Evolutionary conservation across 2,888 invertebrate species (phyloP).

Genomic region (Spilosoma lubricipeda): DNA sequence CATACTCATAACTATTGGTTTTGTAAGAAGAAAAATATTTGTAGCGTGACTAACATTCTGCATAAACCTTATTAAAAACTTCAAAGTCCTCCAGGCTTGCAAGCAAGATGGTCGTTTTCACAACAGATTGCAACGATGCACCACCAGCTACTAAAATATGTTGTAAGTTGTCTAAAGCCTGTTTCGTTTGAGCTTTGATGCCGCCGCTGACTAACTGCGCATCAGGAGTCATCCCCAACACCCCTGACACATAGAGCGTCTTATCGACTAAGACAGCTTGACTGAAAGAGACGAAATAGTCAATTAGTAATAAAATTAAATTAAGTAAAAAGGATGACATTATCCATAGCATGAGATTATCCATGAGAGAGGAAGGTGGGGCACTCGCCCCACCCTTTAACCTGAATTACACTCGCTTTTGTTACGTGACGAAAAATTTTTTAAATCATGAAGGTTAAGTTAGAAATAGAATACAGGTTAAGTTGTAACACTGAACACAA

Average conservation of each 20-base stretch:
- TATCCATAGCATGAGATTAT: too few species aligned
- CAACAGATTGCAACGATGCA: conserved; percentile 90
- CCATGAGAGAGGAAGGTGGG: too few species aligned
- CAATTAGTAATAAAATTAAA: neutral
- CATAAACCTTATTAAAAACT: conserved; percentile 93
- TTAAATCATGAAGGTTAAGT: too few species aligned
- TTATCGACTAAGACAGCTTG: conserved; percentile 95
- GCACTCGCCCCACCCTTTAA: too few species aligned
- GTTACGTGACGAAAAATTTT: too few species aligned
- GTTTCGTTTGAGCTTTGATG: conserved; percentile 90
- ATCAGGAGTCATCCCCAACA: conserved; percentile 91
- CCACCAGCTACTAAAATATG: conserved; percentile 91
- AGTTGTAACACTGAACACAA: too few species aligned
- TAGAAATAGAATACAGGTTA: too few species aligned
- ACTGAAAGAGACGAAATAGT: conserved; percentile 78
- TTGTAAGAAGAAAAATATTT: neutral
- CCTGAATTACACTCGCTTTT: too few species aligned
- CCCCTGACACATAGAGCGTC: conserved; percentile 95
- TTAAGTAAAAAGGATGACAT: too few species aligned
- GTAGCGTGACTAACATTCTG: conserved; percentile 88
- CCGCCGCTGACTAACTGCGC: conserved; percentile 92
- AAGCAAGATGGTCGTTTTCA: conserved; percentile 95
- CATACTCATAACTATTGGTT: too few species aligned
- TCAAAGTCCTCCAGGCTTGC: conserved; percentile 93
- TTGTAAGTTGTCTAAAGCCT: conserved; percentile 92